phyloP scores from a whole-genome alignment of 2,888 invertebrate species.

The Chrysopilus asiliformis region DNA sequence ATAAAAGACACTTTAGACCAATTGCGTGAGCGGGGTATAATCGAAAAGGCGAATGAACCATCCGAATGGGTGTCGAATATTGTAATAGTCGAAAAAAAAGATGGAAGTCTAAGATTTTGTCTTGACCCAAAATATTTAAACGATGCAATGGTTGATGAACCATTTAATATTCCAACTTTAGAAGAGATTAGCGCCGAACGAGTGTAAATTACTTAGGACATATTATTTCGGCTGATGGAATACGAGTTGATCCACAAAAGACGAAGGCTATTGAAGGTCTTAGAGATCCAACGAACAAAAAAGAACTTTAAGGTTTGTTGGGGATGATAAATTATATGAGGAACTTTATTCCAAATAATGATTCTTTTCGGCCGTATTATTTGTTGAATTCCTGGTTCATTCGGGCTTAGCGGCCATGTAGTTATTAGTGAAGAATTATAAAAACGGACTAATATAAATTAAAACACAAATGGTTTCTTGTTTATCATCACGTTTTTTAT shows the following conservation, averaged over 20 bases:
- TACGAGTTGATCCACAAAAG: slow-evolving; percentile 7
- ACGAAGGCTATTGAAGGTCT: slow-evolving; percentile 10
- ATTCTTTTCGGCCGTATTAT: no score
- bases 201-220: slow-evolving; percentile 13
- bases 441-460: no score
- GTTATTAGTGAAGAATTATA: no score
- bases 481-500: no score
- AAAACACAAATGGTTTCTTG: no score
- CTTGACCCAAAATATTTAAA: slow-evolving; percentile 19
- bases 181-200: slow-evolving; percentile 15
- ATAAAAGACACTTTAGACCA: neutral
- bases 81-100: slow-evolving; percentile 20
- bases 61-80: slow-evolving; percentile 11
- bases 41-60: slow-evolving; percentile 12
- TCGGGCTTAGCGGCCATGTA: no score
- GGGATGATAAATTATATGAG: slow-evolving; percentile 16
- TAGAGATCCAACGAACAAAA: slow-evolving; percentile 13
- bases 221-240: slow-evolving; percentile 11
- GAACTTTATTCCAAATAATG: no score
- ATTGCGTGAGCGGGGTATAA: slow-evolving; percentile 1
- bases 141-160: slow-evolving; percentile 15
- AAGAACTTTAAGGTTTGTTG: slow-evolving; percentile 13
- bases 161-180: slow-evolving; percentile 17
- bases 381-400: no score
- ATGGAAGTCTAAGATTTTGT: slow-evolving; percentile 18